Conservation (phyloP, 2,797 vertebrate genomes). For the Apodemus agrarius region DNA sequence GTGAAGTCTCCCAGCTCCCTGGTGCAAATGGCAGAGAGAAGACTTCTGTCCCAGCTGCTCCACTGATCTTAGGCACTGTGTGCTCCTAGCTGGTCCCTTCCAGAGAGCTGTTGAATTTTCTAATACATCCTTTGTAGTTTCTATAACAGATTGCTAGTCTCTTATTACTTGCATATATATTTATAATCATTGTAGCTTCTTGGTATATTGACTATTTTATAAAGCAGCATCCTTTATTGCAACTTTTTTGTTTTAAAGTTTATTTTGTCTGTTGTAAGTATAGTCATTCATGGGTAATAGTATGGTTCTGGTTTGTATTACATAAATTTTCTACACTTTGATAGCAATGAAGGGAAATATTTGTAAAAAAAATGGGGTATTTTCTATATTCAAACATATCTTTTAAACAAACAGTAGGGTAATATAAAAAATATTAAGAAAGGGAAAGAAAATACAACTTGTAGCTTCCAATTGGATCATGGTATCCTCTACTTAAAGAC, state of each 20-base stretch:
- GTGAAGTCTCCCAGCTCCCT: too few relatives aligned
- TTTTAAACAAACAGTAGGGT: background rate
- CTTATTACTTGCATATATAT: background rate
- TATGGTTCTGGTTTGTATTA: background rate
- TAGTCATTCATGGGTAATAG: background rate
- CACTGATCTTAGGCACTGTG: too few relatives aligned
- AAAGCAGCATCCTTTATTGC: background rate
- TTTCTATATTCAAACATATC: background rate
- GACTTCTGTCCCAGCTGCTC: too few relatives aligned
- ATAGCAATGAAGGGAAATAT: background rate
- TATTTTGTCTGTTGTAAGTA: background rate
- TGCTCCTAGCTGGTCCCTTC: too few relatives aligned
- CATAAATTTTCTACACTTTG: background rate
- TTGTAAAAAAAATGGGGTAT: background rate
- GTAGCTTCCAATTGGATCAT: background rate
- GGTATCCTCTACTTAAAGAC: background rate
- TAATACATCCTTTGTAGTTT: background rate
- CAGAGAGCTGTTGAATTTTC: background rate
- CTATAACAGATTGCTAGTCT: background rate
- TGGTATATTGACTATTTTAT: background rate
- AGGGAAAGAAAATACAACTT: background rate
- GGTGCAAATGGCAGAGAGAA: too few relatives aligned
- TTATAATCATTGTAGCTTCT: background rate
- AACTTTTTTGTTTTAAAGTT: background rate
- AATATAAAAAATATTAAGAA: background rate